These are phyloP conservation scores for Diaperis boleti DNA, from an alignment of 2,888 invertebrate genomes.

Conservation along the genomic window DNA sequence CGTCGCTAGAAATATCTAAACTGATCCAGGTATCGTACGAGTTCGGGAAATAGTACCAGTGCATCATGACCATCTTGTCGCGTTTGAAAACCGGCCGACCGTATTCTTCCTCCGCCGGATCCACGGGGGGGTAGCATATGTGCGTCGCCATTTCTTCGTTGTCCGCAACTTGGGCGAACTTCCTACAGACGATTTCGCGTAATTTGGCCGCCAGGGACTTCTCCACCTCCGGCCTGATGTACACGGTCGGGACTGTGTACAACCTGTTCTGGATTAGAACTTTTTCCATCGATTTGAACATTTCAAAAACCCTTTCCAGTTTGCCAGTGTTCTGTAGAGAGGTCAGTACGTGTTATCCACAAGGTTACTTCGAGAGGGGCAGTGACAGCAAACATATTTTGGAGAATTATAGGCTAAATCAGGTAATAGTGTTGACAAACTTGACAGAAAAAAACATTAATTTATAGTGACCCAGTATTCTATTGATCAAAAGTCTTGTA, in stretches of 20 bases:
- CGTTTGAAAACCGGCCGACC: conserved; percentile 84
- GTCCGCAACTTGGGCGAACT: conserved; percentile 82
- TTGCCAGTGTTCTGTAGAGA: conserved; percentile 81
- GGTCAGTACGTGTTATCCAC: too few relatives aligned
- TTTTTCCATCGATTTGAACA: conserved; percentile 92
- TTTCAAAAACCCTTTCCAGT: conserved; percentile 92
- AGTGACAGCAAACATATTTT: not conserved
- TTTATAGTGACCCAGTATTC: too few relatives aligned
- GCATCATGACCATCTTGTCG: conserved; percentile 86
- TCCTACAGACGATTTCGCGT: conserved; percentile 88
- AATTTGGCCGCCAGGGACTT: conserved; percentile 82
- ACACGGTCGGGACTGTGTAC: conserved; percentile 83
- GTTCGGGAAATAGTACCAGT: conserved; percentile 97
- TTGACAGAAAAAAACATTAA: not conserved
- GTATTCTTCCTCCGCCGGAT: conserved; percentile 91
- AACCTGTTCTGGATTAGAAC: conserved; percentile 85
- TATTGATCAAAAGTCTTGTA: too few relatives aligned
- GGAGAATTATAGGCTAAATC: not conserved
- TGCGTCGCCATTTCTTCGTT: conserved; percentile 93
- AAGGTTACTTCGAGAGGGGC: not conserved
- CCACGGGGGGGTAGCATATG: conserved; percentile 86
- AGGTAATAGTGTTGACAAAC: not conserved
- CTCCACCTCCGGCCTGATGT: conserved; percentile 87
- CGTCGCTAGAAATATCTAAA: conserved; percentile 66
- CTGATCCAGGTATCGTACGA: conserved; percentile 89